Percentiles rank a stretch among this genome's conserved stretches.
Evolutionary conservation across 2,113 vertebrate species (phyloP).

Genomic region (Prochilodus magdalenae): DNA sequence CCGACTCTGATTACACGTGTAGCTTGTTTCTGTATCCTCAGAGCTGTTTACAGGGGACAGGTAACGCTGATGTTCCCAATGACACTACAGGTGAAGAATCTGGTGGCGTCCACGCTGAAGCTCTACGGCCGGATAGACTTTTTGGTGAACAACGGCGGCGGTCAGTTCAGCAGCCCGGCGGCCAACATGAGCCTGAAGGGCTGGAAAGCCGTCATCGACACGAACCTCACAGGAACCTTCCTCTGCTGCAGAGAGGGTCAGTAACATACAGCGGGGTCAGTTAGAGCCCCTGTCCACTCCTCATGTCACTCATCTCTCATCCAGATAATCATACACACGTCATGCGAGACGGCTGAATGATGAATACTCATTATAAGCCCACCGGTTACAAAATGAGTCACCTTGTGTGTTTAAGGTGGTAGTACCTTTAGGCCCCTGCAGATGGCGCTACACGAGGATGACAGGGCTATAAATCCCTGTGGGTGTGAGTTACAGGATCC

Average conservation of each 20-base stretch:
- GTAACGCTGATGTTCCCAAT: too few relatives aligned
- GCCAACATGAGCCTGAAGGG: slow-evolving; percentile 86
- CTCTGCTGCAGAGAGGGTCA: slow-evolving; percentile 91
- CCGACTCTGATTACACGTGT: background rate
- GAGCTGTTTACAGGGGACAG: too few relatives aligned
- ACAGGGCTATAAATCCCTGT: too few relatives aligned
- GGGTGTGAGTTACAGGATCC: too few relatives aligned
- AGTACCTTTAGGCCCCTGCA: too few relatives aligned
- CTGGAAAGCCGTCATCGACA: slow-evolving; percentile 94
- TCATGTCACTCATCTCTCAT: too few relatives aligned
- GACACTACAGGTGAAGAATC: slow-evolving; percentile 87
- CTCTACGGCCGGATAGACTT: slow-evolving; percentile 84
- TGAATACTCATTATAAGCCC: too few relatives aligned
- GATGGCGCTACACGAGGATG: too few relatives aligned
- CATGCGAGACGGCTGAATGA: too few relatives aligned
- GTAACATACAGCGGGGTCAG: background rate
- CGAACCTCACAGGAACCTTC: slow-evolving; percentile 95
- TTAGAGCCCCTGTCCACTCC: background rate
- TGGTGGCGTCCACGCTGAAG: slow-evolving; percentile 83
- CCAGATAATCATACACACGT: too few relatives aligned
- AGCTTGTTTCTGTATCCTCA: background rate
- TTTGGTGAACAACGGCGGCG: slow-evolving; percentile 94
- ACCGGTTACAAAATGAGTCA: too few relatives aligned
- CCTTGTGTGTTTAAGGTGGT: too few relatives aligned
- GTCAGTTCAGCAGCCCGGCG: slow-evolving; percentile 83